phyloP scores from a whole-genome alignment of 64 coral and sea anemone genomes.

The Porites lutea region DNA sequence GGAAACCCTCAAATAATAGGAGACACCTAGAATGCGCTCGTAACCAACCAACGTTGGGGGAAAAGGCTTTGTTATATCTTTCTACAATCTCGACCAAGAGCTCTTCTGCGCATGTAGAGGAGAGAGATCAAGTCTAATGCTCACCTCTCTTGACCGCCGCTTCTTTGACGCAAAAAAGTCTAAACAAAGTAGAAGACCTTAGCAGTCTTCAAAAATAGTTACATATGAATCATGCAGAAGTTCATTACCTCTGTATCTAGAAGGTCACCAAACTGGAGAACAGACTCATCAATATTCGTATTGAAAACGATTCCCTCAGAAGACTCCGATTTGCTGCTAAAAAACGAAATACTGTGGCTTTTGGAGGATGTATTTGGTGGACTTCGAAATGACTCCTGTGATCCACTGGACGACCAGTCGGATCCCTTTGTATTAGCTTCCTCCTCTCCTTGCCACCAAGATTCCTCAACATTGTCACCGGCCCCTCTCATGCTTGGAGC shows the following conservation, averaged over 20 bases:
- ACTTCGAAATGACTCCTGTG: slow-evolving; percentile 52
- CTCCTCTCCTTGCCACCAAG: slow-evolving; percentile 78
- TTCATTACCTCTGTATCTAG: slow-evolving; percentile 81
- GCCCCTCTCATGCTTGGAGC: slow-evolving; percentile 74
- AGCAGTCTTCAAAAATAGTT: too few species aligned
- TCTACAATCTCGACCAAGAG: too few species aligned
- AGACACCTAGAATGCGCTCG: too few species aligned
- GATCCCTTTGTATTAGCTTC: slow-evolving; percentile 39
- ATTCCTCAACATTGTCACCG: slow-evolving; percentile 56
- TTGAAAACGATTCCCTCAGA: slow-evolving; percentile 91
- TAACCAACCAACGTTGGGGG: too few species aligned
- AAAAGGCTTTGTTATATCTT: too few species aligned
- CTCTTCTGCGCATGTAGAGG: too few species aligned
- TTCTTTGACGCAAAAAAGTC: too few species aligned
- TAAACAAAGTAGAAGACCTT: too few species aligned
- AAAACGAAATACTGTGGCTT: slow-evolving; percentile 59
- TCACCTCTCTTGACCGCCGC: too few species aligned
- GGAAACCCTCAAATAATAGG: too few species aligned
- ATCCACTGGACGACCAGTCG: slow-evolving; percentile 60
- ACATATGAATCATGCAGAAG: too few species aligned
- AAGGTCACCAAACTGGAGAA: slow-evolving; percentile 94
- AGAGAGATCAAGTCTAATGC: too few species aligned
- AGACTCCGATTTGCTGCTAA: slow-evolving; percentile 77
- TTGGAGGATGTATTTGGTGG: slow-evolving; percentile 6
- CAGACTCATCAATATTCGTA: slow-evolving; percentile 79